Evolutionary conservation across 30 jellyfish, hydroid and myxozoan species (phyloP), one percentile per base, ranked within the genome.

Genomic region (Pseudorhiza aurosa): DNA sequence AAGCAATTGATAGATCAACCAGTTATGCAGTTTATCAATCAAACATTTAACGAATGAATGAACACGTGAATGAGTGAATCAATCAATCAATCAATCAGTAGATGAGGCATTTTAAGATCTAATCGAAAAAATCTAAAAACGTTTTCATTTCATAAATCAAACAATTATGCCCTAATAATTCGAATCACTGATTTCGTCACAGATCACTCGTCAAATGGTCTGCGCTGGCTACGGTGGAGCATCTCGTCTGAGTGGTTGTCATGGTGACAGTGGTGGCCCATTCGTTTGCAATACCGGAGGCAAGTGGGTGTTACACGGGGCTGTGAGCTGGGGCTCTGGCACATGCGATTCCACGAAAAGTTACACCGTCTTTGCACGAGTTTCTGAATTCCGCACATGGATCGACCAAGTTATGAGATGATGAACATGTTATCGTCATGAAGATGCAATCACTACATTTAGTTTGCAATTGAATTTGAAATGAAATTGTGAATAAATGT

Each of bases 261-360:
- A 92, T 57, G 98, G 98, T 36, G 98, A 92, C 39, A 77, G 96
- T 70, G 98, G 98, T 44, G 98, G 98, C 14, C 98, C 98, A 71
- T 85, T 91, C 50, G 98, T 91, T 44, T 91, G 98, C 65, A 82
- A 85, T 35, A 36, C 85, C 17, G 87, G 91, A 49, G 98, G 96
- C 19, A 44, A 55, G 32, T 91, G 96, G 96, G 82, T 49, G 47
- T 81, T 91, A 19, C 98, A 85, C 35, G 98, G 98, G 25, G 95
- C 96, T 10, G 98, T 91, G 40, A 91, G 98, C 72, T 91, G 98
- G 98, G 98, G 98, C 44, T 77, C 95, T 45, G 82, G 87, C 24
- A 22, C 72, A 2, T 91, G 98, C 49, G 75, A 47, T 76, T 49
- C 95, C 4, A 63, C 21, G 42, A 77, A 77, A 33, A 83, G 91